Base-by-base conservation (phyloP, 2,888 invertebrate species). In the Chrysomela aeneicollis region DNA sequence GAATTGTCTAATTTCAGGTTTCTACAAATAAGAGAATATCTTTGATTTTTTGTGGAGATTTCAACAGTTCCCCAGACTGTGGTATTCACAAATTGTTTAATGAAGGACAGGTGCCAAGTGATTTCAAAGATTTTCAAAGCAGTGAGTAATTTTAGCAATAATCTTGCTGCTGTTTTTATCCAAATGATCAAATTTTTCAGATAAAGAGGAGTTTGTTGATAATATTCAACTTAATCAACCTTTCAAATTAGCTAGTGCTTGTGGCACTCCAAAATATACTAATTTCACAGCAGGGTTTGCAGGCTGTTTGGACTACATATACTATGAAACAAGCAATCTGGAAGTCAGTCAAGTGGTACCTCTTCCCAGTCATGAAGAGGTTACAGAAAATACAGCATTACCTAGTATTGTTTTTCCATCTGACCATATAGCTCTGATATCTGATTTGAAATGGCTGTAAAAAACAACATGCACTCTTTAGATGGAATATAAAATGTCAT, bases 251-350 rank as follows among this genome's bases (percentile, higher is more conserved):
- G 84, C 77, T 12, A 95, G 94, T 80, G 95, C 95, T 0, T 95
- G 93, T 83, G 95, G 95, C 0, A 91, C 90, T 21, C 93, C 94
- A 0, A 84, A 87, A 51, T 96, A 89, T 78, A 97, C 97, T 0
- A 97, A 97, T 81, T 97, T 89, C 76, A 95, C 95, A 0, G 86
- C 84, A 0, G 88, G 87, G 0, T 98, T 97, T 84, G 87, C 90
- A 9, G 97, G 90, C 58, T 96, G 95, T 66, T 84, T 98, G 62
- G 98, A 98, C 84, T 97, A 97, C 77, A 96, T 98, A 76, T 96
- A 90, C 82, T 92, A 92, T 77, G 91, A 95, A 73, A 87, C 84
- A 66, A 83, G 87, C 61, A 84, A 86, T 59, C 81, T 93, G 15
- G 77, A 83, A 73, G 88, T 94, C 0, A 82, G 86, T 50, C 86